These are phyloP conservation scores for Frieseomelitta varia DNA, from an alignment of 1,140 invertebrate genomes.

Conservation along the genomic window DNA sequence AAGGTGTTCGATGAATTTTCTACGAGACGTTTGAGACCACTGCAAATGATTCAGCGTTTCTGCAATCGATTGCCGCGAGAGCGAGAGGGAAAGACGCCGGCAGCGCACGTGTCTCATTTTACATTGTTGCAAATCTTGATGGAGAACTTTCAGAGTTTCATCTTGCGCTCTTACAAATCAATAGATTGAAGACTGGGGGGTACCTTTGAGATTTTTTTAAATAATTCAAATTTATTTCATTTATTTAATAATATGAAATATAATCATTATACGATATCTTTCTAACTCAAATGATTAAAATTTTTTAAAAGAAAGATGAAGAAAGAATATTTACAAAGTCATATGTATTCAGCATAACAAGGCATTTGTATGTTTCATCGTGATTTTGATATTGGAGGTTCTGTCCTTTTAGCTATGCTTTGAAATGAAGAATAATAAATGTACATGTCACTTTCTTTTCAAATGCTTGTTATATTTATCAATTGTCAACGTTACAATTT, in stretches of 20 bases:
- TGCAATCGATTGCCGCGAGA: conserved; percentile 53
- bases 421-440: conserved; percentile 20
- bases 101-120: not conserved
- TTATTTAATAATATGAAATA: not conserved
- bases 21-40: conserved; percentile 40
- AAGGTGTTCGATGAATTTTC: conserved; percentile 41
- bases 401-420: not conserved
- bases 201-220: not conserved
- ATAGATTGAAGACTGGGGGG: not conserved
- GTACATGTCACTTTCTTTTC: not conserved
- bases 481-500: too few species aligned
- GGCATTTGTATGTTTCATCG: conserved; percentile 41
- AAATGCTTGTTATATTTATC: not conserved
- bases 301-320: not conserved
- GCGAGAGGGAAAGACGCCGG: not conserved
- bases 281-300: not conserved
- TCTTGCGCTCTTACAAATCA: not conserved
- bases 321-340: not conserved
- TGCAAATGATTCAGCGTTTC: conserved; percentile 55
- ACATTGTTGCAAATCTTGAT: not conserved
- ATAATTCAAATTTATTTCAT: not conserved
- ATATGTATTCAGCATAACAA: conserved; percentile 17
- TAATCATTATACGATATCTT: not conserved
- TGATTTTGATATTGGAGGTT: conserved; percentile 16
- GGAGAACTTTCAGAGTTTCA: not conserved